phyloP scores from a whole-genome alignment of 2,888 invertebrate species.

The Heterodera filipjevi region DNA sequence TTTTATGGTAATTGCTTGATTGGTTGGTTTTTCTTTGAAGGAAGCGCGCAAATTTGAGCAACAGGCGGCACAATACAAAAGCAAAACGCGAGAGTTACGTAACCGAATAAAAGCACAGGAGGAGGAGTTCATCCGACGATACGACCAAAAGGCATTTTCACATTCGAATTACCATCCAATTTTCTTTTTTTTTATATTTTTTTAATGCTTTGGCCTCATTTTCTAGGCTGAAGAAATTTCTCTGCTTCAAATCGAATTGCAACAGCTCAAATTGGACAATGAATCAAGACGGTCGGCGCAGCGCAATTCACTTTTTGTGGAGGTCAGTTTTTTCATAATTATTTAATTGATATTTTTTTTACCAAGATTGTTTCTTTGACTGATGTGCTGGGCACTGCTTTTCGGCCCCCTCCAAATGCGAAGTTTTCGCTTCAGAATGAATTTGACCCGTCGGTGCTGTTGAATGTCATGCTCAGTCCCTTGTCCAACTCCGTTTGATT shows the following conservation, averaged over 20 bases:
- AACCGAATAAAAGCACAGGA: neutral
- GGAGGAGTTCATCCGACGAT: neutral
- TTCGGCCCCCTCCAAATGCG: neutral
- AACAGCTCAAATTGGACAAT: neutral
- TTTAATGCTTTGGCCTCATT: too few species aligned
- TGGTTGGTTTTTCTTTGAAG: neutral
- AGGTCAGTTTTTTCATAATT: constrained; percentile 8
- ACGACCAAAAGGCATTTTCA: neutral
- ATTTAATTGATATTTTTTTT: neutral
- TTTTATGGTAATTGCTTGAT: neutral
- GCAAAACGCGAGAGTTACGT: neutral
- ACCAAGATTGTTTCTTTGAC: neutral
- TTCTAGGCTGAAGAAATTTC: neutral
- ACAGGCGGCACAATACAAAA: neutral
- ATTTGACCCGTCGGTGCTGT: neutral
- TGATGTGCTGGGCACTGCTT: neutral
- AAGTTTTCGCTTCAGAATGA: neutral
- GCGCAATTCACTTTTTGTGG: constrained; percentile 34
- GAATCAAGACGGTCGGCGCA: neutral
- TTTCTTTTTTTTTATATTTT: neutral
- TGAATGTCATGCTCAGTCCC: neutral
- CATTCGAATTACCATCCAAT: neutral
- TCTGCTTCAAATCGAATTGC: neutral
- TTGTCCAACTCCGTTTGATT: neutral
- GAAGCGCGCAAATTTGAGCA: neutral